Evolutionary conservation across 2,113 vertebrate genomes (phyloP).

Genomic region (Microtus pennsylvanicus): DNA sequence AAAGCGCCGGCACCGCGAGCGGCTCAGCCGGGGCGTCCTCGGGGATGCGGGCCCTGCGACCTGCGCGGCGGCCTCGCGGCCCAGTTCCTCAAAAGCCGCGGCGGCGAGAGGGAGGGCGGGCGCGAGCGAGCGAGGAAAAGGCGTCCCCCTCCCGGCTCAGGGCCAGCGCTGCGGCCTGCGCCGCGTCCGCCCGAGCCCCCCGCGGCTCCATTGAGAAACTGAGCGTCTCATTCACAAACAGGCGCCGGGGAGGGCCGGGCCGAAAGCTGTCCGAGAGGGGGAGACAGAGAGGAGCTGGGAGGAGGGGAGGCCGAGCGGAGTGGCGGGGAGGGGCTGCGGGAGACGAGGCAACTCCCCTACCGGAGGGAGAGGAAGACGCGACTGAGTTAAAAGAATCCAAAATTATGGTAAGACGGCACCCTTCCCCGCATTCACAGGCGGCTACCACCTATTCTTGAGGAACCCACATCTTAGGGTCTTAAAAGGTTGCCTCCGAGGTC

Average conservation of each 20-base stretch:
- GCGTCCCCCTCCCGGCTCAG: conserved; percentile 41
- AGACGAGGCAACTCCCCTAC: background rate
- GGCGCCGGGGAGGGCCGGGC: conserved; percentile 45
- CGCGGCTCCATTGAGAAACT: conserved; percentile 78
- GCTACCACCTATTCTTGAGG: background rate
- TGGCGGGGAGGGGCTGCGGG: background rate
- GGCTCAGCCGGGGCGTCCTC: background rate
- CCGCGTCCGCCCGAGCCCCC: conserved; percentile 40
- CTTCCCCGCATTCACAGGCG: background rate
- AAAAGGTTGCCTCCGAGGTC: background rate
- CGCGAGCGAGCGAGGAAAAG: background rate
- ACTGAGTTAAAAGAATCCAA: background rate
- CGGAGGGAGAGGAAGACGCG: background rate
- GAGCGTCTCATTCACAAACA: conserved; percentile 73
- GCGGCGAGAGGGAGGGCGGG: background rate
- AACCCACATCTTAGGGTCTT: background rate
- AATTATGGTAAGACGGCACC: background rate
- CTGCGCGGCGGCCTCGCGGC: conserved; percentile 35
- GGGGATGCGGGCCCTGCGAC: background rate
- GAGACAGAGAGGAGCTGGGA: background rate
- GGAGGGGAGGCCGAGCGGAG: background rate
- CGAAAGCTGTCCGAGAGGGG: background rate
- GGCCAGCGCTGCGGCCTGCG: conserved; percentile 61
- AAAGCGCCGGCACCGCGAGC: background rate
- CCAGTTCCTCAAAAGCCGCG: conserved; percentile 68